phyloP scores from a whole-genome alignment of 2,113 vertebrate genomes.

The Anhinga anhinga region DNA sequence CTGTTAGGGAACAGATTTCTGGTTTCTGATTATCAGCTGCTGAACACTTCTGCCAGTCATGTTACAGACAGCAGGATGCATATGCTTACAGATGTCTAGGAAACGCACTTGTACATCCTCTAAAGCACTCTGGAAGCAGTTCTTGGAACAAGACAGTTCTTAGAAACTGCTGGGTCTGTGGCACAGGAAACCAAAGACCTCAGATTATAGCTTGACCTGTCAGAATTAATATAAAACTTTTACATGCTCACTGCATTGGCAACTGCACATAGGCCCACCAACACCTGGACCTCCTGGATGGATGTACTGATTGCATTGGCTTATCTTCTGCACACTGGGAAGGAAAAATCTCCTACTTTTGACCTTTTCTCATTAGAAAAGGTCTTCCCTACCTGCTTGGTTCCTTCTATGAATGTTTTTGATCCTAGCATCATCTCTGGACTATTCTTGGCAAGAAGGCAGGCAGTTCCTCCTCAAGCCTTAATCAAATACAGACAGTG shows the following conservation, averaged over 20 bases:
- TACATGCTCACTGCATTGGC: fast-evolving
- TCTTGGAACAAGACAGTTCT: not conserved
- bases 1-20: not conserved
- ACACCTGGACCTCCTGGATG: not conserved
- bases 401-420: not conserved
- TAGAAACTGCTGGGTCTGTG: not conserved
- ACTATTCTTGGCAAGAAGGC: not conserved
- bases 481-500: not conserved
- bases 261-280: not conserved
- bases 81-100: not conserved
- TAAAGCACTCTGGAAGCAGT: not conserved
- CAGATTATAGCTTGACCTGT: not conserved
- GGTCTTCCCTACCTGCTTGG: not conserved
- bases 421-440: not conserved
- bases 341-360: not conserved
- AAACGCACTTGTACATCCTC: not conserved
- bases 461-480: not conserved
- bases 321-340: not conserved
- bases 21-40: not conserved
- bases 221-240: not conserved
- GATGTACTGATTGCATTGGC: not conserved
- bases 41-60: not conserved
- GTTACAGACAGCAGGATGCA: not conserved
- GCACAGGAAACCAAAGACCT: not conserved
- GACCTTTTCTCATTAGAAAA: not conserved